phyloP scores from a whole-genome alignment of 2,797 vertebrate species.

The Perodicticus potto region DNA sequence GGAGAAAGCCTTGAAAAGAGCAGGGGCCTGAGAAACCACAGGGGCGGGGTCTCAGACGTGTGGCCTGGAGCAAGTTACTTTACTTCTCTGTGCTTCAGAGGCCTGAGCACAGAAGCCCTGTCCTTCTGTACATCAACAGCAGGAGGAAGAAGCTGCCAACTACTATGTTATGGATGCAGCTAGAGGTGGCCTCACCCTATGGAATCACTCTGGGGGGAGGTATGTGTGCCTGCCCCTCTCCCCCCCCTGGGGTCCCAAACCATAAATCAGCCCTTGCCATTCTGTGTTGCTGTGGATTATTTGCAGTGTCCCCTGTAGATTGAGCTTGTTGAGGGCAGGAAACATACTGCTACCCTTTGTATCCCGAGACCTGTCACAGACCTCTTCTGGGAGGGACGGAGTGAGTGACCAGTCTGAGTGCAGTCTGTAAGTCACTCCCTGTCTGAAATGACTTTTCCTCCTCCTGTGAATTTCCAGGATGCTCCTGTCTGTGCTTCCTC shows the following conservation, averaged over 20 bases:
- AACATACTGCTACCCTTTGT: not conserved
- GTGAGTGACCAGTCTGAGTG: not conserved
- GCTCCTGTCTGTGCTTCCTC: not conserved
- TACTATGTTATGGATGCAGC: not conserved
- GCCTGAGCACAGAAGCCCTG: not conserved
- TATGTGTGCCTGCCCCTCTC: not conserved
- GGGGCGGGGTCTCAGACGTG: not conserved
- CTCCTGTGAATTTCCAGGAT: not conserved
- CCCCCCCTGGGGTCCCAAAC: not conserved
- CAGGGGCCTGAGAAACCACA: not conserved
- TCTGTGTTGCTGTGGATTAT: not conserved
- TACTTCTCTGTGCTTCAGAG: not conserved
- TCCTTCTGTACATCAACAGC: not conserved
- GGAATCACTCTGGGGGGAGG: not conserved
- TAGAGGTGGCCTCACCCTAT: not conserved
- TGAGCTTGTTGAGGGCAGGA: not conserved
- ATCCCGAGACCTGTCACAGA: too few species aligned
- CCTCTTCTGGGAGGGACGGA: not conserved
- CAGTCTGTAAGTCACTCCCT: not conserved
- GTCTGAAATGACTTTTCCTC: not conserved
- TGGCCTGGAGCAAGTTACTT: not conserved
- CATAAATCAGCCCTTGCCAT: not conserved
- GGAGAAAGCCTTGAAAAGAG: rapidly evolving
- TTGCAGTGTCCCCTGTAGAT: not conserved
- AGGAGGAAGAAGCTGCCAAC: not conserved